Evolutionary conservation across 2,113 vertebrate species (phyloP), one percentile per base, ranked within the genome.

Genomic region (Hypocryptadius cinnamomeus): DNA sequence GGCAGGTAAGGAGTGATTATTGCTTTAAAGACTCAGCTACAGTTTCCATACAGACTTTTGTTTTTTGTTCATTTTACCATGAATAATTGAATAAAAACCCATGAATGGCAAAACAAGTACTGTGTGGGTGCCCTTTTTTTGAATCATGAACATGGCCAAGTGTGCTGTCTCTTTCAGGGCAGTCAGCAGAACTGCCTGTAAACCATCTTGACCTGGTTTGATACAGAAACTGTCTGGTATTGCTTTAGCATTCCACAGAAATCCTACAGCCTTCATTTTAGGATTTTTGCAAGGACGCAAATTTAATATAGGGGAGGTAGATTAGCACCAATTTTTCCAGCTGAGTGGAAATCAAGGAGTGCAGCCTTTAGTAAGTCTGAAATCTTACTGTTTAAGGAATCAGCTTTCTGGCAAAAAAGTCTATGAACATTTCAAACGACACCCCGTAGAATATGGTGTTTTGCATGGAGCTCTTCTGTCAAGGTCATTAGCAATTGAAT

Each of bases 401-500:
- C 69, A 86, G 79, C 59, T 94, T 95, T 95, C 83, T 96, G 95
- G 85, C 92, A 77, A 23, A 85, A 79, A 37, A 3, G 21, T 73
- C 77, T 86, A 28, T 18, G 91, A 96, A 76, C 69, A 14, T 97
- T 96, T 92, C 92, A 94, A 96, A 96, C 3, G 68, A 94, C 92
- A 88, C 92, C 92, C 89, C 42, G 23, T 83, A 92, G 94, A 87
- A 91, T 96, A 78, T 93, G 90, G 91, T 92, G 70, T 85, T 94
- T 96, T 96, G 78, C 91, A 79, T 87, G 92, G 80, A 96, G 54
- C 73, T 91, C 92, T 95, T 96, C 95, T 97, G 90, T 97, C 87
- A 96, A 91, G 76, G 59, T 96, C 94, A 92, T 98, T 96, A 96
- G 84, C 70, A 93, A 79, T 40, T 96, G 90, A 90, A 91, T 96